Conservation (phyloP, 1,140 invertebrate species). For the Drosophila erecta region DNA sequence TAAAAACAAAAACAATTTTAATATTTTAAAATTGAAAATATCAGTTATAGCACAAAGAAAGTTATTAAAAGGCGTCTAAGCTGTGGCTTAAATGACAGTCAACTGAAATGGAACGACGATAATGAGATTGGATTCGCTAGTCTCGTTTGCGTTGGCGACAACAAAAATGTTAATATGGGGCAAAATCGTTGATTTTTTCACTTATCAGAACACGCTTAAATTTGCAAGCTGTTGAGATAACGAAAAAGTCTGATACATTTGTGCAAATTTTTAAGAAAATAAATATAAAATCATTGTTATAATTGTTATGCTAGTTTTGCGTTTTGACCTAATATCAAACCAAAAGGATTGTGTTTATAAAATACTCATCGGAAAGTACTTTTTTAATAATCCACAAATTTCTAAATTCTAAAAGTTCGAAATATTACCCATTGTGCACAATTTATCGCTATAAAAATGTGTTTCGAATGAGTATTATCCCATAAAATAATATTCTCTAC, state of each 20-base stretch:
- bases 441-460: too few relatives aligned
- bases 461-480: too few relatives aligned
- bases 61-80: not conserved
- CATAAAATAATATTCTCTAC: too few relatives aligned
- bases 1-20: too few relatives aligned
- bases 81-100: not conserved
- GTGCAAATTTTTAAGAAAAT: not conserved
- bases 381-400: too few relatives aligned
- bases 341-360: too few relatives aligned
- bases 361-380: too few relatives aligned
- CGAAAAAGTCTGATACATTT: not conserved
- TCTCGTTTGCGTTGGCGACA: conserved; percentile 12
- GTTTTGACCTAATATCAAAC: not conserved
- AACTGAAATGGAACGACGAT: conserved; percentile 7
- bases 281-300: not conserved
- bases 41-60: too few relatives aligned
- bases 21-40: too few relatives aligned
- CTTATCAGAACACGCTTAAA: not conserved
- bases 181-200: not conserved
- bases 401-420: too few relatives aligned
- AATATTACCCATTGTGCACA: too few relatives aligned
- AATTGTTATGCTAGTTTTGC: not conserved
- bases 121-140: conserved; percentile 8
- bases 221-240: not conserved
- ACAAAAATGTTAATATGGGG: conserved; percentile 2